Evolutionary conservation across 1,140 invertebrate species (phyloP).

Genomic region (Ylistrum balloti): DNA sequence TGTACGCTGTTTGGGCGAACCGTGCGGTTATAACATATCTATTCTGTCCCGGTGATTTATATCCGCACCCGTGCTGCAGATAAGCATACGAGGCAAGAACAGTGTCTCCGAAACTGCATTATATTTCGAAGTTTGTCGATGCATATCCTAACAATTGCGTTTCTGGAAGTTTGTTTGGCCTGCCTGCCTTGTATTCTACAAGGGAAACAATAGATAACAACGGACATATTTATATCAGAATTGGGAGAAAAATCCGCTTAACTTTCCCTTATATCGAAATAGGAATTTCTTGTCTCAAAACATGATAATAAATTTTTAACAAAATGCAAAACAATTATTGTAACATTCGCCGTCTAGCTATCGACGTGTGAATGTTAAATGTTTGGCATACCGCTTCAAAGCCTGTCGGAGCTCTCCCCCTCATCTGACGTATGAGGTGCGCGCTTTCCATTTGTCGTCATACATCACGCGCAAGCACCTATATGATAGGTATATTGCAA

Average conservation of each 20-base stretch:
- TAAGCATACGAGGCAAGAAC: not conserved
- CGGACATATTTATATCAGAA: not conserved
- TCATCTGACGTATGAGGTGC: not conserved
- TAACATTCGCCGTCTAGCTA: not conserved
- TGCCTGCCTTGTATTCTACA: not conserved
- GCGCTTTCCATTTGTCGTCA: not conserved
- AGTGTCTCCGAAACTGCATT: constrained; percentile 13
- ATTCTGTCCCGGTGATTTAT: not conserved
- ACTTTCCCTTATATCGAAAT: constrained; percentile 35
- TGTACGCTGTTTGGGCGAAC: not conserved
- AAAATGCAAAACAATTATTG: constrained; percentile 33
- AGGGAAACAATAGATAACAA: not conserved
- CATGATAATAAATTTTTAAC: constrained; percentile 36
- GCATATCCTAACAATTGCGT: constrained; percentile 33
- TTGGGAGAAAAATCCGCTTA: constrained; percentile 22
- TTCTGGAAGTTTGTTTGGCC: not conserved
- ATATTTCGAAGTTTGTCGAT: not conserved
- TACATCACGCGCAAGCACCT: not conserved
- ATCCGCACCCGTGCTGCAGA: not conserved
- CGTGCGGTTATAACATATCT: not conserved
- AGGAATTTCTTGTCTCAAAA: constrained; percentile 32
- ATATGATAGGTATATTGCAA: constrained; percentile 13
- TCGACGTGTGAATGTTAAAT: not conserved
- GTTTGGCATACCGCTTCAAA: constrained; percentile 15
- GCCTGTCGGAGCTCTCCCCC: not conserved